A percentile compares a stretch with the other conserved stretches of the same genome.
These are phyloP conservation scores for Strigops habroptila DNA, from an alignment of 2,113 vertebrate species.

Conservation along the genomic window DNA sequence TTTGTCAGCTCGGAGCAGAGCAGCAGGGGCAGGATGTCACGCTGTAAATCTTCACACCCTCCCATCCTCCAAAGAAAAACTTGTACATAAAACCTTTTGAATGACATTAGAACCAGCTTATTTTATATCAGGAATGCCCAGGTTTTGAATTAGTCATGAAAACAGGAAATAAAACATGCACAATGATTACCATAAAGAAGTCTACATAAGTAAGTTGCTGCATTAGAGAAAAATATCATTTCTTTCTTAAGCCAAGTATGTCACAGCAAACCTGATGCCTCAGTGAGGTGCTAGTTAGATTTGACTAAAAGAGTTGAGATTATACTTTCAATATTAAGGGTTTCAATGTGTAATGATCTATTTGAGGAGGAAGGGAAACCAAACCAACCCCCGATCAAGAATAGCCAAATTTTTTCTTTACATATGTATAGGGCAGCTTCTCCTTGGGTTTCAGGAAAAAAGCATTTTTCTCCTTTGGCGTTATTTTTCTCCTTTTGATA, in stretches of 20 bases:
- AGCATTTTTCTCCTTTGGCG: background rate
- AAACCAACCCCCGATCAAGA: background rate
- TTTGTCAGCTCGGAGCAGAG: background rate
- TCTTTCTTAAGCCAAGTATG: background rate
- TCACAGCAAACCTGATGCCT: background rate
- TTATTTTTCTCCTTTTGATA: background rate
- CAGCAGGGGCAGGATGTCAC: background rate
- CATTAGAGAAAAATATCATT: background rate
- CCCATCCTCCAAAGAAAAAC: background rate
- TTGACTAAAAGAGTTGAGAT: background rate
- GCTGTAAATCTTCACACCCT: constrained; percentile 24
- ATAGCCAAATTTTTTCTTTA: background rate
- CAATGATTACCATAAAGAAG: background rate
- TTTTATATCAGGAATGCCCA: constrained; percentile 1
- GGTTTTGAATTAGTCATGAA: constrained; percentile 8
- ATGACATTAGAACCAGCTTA: background rate
- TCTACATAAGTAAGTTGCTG: background rate
- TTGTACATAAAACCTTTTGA: background rate
- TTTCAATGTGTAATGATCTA: background rate
- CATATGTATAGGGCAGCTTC: background rate
- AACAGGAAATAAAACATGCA: background rate
- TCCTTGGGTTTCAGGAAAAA: background rate
- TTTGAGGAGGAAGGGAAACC: rapidly evolving
- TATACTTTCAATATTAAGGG: background rate
- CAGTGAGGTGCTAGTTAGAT: background rate